A percentile compares a stretch with the other conserved stretches of the same genome.
phyloP scores from a whole-genome alignment of 35 echinoderm and acorn worm species.

The Apostichopus japonicus region DNA sequence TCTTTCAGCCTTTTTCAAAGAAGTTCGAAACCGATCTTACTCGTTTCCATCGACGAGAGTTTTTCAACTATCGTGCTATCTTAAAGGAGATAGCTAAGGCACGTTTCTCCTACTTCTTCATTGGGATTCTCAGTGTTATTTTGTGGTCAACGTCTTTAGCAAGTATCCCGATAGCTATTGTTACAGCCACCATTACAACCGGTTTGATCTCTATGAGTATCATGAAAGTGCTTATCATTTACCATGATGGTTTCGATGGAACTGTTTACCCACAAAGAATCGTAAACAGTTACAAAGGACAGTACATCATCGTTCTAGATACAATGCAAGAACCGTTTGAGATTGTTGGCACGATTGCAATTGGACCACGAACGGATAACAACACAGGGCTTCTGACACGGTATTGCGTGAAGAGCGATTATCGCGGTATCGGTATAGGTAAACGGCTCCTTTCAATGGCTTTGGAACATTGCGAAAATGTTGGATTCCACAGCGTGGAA shows the following conservation, averaged over 20 bases:
- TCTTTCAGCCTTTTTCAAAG: background rate
- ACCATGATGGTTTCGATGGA: background rate
- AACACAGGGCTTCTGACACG: background rate
- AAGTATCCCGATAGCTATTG: background rate
- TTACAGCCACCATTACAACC: background rate
- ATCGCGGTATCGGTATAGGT: constrained; percentile 4
- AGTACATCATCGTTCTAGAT: background rate
- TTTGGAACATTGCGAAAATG: background rate
- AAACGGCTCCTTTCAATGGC: background rate
- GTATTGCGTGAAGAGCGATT: background rate
- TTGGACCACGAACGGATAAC: background rate
- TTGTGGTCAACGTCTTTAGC: background rate
- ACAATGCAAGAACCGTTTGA: background rate
- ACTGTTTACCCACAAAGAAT: background rate
- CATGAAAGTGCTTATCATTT: background rate
- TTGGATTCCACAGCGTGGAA: background rate
- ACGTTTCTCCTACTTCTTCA: background rate
- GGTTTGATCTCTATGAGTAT: background rate
- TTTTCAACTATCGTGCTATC: background rate
- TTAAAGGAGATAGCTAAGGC: background rate
- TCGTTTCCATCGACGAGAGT: background rate
- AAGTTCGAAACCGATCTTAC: background rate
- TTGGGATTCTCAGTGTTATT: background rate
- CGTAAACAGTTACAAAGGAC: background rate
- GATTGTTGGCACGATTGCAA: constrained; percentile 17